These are phyloP conservation scores for Labeo calbasu DNA, from an alignment of 2,797 vertebrate genomes.

Conservation along the genomic window DNA sequence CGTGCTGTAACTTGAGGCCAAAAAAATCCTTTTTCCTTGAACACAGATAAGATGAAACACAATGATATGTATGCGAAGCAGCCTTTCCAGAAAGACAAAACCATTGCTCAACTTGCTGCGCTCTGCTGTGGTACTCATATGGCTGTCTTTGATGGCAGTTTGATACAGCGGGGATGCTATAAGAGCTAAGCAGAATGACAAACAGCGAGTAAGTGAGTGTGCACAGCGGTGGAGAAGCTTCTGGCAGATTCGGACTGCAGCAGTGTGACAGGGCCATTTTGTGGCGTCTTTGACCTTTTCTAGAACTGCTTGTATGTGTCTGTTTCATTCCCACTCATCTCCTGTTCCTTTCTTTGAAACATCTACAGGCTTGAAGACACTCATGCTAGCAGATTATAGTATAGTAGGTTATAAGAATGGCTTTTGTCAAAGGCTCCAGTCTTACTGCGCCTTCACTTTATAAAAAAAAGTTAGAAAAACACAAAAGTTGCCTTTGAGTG, in stretches of 20 bases:
- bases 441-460: neutral
- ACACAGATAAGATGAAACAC: conserved; percentile 52
- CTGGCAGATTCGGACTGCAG: conserved; percentile 10
- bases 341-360: conserved; percentile 18
- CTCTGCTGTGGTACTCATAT: conserved; percentile 46
- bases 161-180: conserved; percentile 13
- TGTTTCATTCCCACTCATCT: conserved; percentile 16
- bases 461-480: neutral
- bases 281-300: conserved; percentile 28
- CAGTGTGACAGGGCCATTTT: conserved; percentile 10
- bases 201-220: conserved; percentile 6
- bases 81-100: conserved; percentile 51
- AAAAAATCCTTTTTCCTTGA: conserved; percentile 42
- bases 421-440: conserved; percentile 20
- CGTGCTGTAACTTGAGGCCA: conserved; percentile 35
- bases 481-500: neutral
- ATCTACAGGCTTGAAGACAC: conserved; percentile 4
- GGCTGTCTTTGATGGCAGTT: conserved; percentile 20
- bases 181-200: conserved; percentile 18
- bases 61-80: conserved; percentile 32
- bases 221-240: conserved; percentile 1
- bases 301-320: conserved; percentile 21
- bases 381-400: conserved; percentile 8
- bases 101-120: conserved; percentile 21
- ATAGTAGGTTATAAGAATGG: conserved; percentile 31